These are phyloP conservation scores for Illadopsis cleaveri DNA, from an alignment of 2,113 vertebrate species.

Conservation along the genomic window DNA sequence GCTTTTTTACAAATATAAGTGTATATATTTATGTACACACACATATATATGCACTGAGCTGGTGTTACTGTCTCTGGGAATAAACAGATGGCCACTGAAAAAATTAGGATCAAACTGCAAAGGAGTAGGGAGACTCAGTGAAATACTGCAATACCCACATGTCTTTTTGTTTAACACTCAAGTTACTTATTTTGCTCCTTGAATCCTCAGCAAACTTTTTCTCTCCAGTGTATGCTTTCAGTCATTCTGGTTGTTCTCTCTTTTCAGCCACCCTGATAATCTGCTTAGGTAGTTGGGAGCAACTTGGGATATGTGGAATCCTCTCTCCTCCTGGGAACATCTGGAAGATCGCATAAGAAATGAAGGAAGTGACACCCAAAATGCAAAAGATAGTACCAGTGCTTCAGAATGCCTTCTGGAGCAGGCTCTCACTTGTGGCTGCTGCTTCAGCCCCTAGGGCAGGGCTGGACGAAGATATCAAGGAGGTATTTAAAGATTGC, in stretches of 20 bases:
- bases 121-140: not conserved
- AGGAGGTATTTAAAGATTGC: not conserved
- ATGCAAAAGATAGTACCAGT: not conserved
- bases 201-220: not conserved
- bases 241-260: not conserved
- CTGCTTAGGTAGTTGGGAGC: accelerated
- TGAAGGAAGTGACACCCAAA: not conserved
- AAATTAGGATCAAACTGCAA: not conserved
- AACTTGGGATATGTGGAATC: not conserved
- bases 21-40: not conserved
- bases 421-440: not conserved
- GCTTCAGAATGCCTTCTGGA: not conserved
- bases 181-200: not conserved
- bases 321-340: not conserved
- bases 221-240: not conserved
- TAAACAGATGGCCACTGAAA: not conserved
- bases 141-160: not conserved
- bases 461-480: not conserved
- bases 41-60: not conserved
- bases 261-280: not conserved
- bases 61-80: not conserved
- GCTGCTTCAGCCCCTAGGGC: not conserved
- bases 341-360: not conserved
- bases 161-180: not conserved
- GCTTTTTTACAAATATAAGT: not conserved